A percentile compares a stretch with the other conserved stretches of the same genome.
Evolutionary conservation across 2,888 invertebrate species (phyloP).

Genomic region (Drosophila recens): DNA sequence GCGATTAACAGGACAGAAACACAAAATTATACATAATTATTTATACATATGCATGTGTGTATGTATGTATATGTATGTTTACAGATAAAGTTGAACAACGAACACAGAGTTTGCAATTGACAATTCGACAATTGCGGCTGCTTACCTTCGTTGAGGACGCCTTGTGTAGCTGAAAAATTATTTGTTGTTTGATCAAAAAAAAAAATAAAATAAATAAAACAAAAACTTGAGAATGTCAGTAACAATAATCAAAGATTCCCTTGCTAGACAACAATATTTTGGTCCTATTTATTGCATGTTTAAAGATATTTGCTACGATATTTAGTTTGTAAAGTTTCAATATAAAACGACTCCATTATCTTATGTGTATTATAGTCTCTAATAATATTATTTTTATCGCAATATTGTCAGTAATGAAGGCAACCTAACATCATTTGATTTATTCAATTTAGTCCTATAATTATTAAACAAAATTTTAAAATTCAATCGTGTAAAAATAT

Average conservation of each 20-base stretch:
- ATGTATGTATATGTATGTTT: background rate
- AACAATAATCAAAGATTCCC: background rate
- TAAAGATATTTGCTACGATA: background rate
- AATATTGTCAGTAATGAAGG: too few relatives aligned
- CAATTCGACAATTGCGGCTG: conserved; percentile 17
- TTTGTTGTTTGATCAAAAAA: conserved; percentile 17
- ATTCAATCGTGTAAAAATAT: too few relatives aligned
- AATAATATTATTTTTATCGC: background rate
- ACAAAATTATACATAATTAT: background rate
- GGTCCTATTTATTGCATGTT: background rate
- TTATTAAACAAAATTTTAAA: too few relatives aligned
- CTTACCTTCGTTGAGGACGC: conserved; percentile 83
- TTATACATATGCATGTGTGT: too few relatives aligned
- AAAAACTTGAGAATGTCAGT: conserved; percentile 45
- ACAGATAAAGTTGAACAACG: conserved; percentile 5
- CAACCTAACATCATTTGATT: too few relatives aligned
- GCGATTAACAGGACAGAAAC: conserved; percentile 10
- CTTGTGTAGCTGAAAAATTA: conserved; percentile 76
- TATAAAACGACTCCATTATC: background rate
- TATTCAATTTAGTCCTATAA: too few relatives aligned
- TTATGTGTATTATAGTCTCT: background rate
- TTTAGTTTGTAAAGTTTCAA: background rate
- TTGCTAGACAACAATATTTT: background rate
- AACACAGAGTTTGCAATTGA: conserved; percentile 23
- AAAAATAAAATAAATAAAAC: background rate